Evolutionary conservation across 2,797 vertebrate genomes (phyloP).

Genomic region (Manis pentadactyla): DNA sequence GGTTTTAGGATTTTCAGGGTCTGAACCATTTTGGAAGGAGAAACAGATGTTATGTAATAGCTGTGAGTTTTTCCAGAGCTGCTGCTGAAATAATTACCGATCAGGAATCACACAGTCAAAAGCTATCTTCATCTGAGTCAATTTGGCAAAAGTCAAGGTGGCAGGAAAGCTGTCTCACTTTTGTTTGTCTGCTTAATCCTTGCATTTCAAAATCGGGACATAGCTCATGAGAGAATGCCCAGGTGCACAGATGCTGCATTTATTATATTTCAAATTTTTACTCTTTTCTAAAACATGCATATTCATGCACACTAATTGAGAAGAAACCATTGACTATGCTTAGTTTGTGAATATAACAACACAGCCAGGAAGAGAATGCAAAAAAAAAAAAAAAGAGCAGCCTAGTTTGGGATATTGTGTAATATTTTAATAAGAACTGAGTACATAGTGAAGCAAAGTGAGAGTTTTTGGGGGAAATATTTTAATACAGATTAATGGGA

Average conservation of each 20-base stretch:
- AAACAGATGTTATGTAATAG: slow-evolving; percentile 43
- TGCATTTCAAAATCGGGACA: neutral
- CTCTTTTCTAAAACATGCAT: neutral
- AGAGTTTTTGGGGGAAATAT: neutral
- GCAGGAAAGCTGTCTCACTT: neutral
- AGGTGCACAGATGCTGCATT: neutral
- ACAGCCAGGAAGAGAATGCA: neutral
- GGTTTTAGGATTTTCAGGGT: slow-evolving; percentile 63
- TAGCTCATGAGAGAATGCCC: neutral
- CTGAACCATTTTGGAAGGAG: slow-evolving; percentile 12
- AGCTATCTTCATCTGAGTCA: neutral
- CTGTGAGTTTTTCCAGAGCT: neutral
- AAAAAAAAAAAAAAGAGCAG: too few species aligned
- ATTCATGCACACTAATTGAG: neutral
- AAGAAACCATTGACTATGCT: neutral
- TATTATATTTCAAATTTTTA: neutral
- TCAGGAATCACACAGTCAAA: neutral
- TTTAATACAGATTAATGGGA: neutral
- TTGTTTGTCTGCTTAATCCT: neutral
- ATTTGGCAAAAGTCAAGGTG: slow-evolving; percentile 28
- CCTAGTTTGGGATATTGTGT: neutral
- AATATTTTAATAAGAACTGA: neutral
- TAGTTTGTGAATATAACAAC: neutral
- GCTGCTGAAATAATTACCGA: slow-evolving; percentile 14
- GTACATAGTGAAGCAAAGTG: neutral